Evolutionary conservation across 2,888 invertebrate genomes (phyloP).

Genomic region (Furcula furcula): DNA sequence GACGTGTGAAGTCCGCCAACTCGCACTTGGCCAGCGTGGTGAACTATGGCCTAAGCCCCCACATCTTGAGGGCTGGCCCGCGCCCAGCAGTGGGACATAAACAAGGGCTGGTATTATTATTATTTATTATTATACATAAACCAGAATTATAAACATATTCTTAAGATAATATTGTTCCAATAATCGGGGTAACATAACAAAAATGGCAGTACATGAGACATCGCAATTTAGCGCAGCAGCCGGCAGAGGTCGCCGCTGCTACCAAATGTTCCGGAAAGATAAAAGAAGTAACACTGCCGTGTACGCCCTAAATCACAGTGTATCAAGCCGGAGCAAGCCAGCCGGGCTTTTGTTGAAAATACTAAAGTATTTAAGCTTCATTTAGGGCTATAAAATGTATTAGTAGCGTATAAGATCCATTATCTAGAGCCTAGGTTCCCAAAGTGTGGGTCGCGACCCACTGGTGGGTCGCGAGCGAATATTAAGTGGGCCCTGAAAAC

Average conservation of each 20-base stretch:
- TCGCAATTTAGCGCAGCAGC: constrained; percentile 19
- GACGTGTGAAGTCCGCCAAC: too few species aligned
- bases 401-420: background rate
- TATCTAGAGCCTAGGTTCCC: background rate
- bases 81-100: too few species aligned
- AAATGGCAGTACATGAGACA: constrained; percentile 20
- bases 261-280: constrained; percentile 47
- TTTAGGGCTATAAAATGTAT: constrained; percentile 1
- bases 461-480: too few species aligned
- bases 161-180: constrained; percentile 3
- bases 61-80: too few species aligned
- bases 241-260: constrained; percentile 13
- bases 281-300: constrained; percentile 33
- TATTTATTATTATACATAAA: too few species aligned
- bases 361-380: background rate
- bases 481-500: too few species aligned
- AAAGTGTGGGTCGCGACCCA: too few species aligned
- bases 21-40: too few species aligned
- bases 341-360: constrained; percentile 2
- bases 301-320: constrained; percentile 29
- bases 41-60: too few species aligned
- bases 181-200: constrained; percentile 20
- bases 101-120: too few species aligned
- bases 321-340: constrained; percentile 10
- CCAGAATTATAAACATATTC: too few species aligned